These are phyloP conservation scores for Mesitornis unicolor DNA, from an alignment of 2,113 vertebrate genomes.

Conservation along the genomic window DNA sequence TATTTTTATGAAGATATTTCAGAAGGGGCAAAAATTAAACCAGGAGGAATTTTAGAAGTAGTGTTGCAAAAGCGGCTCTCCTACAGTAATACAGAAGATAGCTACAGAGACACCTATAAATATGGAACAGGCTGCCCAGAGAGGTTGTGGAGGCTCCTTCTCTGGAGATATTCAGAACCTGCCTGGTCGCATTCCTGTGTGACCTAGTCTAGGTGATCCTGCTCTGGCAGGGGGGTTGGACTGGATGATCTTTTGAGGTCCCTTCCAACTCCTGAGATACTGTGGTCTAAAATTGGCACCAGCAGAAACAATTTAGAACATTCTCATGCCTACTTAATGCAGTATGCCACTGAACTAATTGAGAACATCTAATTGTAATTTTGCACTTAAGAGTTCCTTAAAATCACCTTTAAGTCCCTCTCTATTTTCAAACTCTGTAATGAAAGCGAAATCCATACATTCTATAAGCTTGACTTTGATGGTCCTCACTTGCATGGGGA, in stretches of 20 bases:
- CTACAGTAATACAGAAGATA: background rate
- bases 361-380: background rate
- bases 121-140: too few relatives aligned
- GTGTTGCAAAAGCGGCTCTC: background rate
- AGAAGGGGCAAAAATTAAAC: background rate
- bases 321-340: background rate
- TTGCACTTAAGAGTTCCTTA: background rate
- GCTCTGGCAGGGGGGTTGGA: too few relatives aligned
- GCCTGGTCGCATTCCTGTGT: too few relatives aligned
- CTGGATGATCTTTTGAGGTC: too few relatives aligned
- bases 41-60: background rate
- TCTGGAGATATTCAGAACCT: too few relatives aligned
- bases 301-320: background rate
- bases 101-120: background rate
- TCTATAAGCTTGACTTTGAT: background rate
- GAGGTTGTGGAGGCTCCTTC: too few relatives aligned
- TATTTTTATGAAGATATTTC: background rate
- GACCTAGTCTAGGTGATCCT: too few relatives aligned
- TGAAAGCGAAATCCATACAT: background rate
- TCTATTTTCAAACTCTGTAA: background rate
- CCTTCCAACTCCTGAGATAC: too few relatives aligned
- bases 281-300: background rate
- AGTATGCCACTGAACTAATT: background rate
- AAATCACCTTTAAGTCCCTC: background rate
- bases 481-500: background rate